A percentile compares a stretch with the other conserved stretches of the same genome.
These are phyloP conservation scores for Operophtera brumata DNA, from an alignment of 2,888 invertebrate genomes.

Conservation along the genomic window DNA sequence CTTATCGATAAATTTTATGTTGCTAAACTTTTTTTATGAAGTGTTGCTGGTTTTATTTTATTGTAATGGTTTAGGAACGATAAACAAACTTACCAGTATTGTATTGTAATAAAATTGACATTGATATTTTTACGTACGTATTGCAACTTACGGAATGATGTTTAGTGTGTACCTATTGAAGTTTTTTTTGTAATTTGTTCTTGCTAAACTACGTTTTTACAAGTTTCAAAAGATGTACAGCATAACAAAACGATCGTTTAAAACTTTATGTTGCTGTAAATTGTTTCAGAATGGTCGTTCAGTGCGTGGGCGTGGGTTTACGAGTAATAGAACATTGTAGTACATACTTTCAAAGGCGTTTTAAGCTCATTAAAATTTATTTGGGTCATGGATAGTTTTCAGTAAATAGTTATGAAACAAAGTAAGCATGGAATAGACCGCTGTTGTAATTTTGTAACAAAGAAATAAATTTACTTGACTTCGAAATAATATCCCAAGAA, in stretches of 20 bases:
- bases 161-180: too few species aligned
- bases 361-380: constrained; percentile 31
- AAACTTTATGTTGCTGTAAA: constrained; percentile 49
- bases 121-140: too few species aligned
- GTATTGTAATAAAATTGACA: too few species aligned
- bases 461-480: background rate
- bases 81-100: too few species aligned
- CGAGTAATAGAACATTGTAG: constrained; percentile 15
- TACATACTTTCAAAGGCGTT: constrained; percentile 24
- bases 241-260: constrained; percentile 40
- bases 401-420: constrained; percentile 11
- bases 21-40: background rate
- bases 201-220: too few species aligned
- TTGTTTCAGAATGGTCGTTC: constrained; percentile 43
- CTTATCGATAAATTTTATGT: background rate
- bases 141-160: too few species aligned
- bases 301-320: constrained; percentile 35
- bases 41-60: background rate
- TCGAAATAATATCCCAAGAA: too few species aligned
- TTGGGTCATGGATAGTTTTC: constrained; percentile 33
- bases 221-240: too few species aligned
- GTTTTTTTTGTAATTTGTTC: too few species aligned
- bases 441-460: constrained; percentile 1
- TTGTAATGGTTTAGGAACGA: background rate
- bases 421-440: constrained; percentile 10